Conservation (phyloP, 1,140 invertebrate species). For the Mylabris phalerata region DNA sequence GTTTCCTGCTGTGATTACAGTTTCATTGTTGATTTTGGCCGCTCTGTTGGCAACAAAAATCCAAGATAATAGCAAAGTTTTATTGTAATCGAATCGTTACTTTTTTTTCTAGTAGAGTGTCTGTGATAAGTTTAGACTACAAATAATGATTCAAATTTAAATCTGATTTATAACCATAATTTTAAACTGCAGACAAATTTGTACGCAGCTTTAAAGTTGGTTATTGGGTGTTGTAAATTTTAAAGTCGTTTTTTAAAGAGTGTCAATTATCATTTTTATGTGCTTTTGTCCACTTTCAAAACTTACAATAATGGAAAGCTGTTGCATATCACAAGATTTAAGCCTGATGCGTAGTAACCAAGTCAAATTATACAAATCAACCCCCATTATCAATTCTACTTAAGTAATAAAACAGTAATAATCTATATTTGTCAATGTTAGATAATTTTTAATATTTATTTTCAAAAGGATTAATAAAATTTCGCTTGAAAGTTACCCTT, state of each 20-base stretch:
- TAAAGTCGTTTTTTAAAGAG: not conserved
- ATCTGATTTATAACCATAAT: too few relatives aligned
- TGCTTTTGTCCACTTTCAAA: not conserved
- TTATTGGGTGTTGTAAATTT: constrained; percentile 1
- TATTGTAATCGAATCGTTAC: constrained; percentile 25
- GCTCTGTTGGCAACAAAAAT: constrained; percentile 32
- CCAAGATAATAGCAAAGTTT: constrained; percentile 38
- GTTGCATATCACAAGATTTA: constrained; percentile 13
- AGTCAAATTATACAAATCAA: constrained; percentile 7
- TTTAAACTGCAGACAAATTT: too few relatives aligned
- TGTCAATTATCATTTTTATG: constrained; percentile 6
- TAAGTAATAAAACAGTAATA: not conserved
- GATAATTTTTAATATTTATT: constrained; percentile 13
- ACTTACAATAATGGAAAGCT: constrained; percentile 3
- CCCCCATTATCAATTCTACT: constrained; percentile 6
- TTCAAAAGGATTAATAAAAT: constrained; percentile 7
- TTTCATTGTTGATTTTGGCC: constrained; percentile 28
- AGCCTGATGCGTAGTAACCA: constrained; percentile 13
- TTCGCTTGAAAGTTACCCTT: constrained; percentile 3
- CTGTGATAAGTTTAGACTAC: constrained; percentile 6
- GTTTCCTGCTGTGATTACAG: constrained; percentile 34
- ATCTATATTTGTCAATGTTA: constrained; percentile 7
- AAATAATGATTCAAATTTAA: too few relatives aligned
- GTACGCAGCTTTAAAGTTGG: constrained; percentile 2
- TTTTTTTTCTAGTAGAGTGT: constrained; percentile 7